A percentile compares a stretch with the other conserved stretches of the same genome.
phyloP scores from a whole-genome alignment of 2,888 invertebrate genomes.

The Catonia carolina region DNA sequence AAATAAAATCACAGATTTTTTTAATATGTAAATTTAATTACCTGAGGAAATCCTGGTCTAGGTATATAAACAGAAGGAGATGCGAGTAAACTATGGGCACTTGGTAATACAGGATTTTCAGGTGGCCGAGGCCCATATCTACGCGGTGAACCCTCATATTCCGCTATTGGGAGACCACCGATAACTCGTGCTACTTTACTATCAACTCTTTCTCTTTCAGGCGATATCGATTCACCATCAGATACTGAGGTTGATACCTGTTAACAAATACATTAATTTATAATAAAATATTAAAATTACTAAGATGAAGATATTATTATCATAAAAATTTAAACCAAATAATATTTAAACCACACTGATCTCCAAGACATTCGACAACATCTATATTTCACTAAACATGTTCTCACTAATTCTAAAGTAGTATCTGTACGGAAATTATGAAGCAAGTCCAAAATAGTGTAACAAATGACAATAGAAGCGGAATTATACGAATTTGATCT shows the following conservation, averaged over 20 bases:
- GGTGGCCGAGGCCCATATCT: conserved; percentile 63
- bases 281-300: no score
- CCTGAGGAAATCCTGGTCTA: conserved; percentile 81
- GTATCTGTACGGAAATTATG: no score
- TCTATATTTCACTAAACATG: no score
- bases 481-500: no score
- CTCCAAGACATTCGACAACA: no score
- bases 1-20: no score
- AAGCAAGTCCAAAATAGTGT: no score
- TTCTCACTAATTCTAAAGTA: no score
- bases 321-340: no score
- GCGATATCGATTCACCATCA: conserved; percentile 37
- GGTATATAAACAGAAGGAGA: conserved; percentile 67
- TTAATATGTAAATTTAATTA: conserved; percentile 15
- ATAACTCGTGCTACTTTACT: conserved; percentile 53
- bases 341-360: no score
- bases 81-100: conserved; percentile 50
- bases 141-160: conserved; percentile 85
- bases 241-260: conserved; percentile 37
- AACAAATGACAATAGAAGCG: no score
- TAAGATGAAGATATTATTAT: no score
- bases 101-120: conserved; percentile 40
- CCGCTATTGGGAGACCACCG: conserved; percentile 82
- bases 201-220: conserved; percentile 38
- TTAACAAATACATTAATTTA: background rate